Conservation (phyloP, 2,888 invertebrate genomes). For the Formica aserva region DNA sequence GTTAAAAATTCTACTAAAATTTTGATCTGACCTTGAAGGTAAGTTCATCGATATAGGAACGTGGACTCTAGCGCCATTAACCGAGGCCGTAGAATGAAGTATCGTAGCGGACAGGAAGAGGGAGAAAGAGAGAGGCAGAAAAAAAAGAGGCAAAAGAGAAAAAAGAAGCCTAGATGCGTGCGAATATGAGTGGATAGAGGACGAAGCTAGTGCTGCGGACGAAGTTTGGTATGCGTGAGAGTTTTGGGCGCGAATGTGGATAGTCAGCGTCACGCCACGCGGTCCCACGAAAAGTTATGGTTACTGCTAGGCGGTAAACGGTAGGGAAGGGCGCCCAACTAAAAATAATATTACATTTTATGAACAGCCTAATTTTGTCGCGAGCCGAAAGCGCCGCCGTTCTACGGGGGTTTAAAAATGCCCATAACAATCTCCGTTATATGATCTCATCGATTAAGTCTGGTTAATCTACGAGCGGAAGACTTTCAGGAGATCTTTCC, state of each 20-base stretch:
- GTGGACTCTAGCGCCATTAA: constrained; percentile 44
- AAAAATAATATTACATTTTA: constrained; percentile 84
- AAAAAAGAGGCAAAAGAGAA: constrained; percentile 58
- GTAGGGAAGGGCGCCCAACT: constrained; percentile 72
- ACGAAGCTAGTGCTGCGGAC: constrained; percentile 74
- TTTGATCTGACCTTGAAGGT: constrained; percentile 65
- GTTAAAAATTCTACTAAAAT: constrained; percentile 62
- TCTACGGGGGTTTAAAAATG: constrained; percentile 62
- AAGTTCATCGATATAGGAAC: constrained; percentile 53
- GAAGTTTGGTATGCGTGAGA: constrained; percentile 81
- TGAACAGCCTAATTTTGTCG: constrained; percentile 82
- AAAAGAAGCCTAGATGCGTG: constrained; percentile 58
- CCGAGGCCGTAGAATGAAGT: constrained; percentile 37
- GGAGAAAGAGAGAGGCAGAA: constrained; percentile 45
- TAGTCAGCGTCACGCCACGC: constrained; percentile 83
- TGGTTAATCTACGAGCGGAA: constrained; percentile 79
- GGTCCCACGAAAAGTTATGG: constrained; percentile 83
- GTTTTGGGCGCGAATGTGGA: constrained; percentile 76
- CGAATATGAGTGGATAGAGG: constrained; percentile 70
- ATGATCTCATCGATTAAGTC: constrained; percentile 71
- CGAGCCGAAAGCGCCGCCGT: constrained; percentile 61
- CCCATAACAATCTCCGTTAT: constrained; percentile 73
- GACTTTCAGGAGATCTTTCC: constrained; percentile 77
- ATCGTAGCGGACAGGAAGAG: constrained; percentile 33
- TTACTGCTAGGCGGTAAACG: constrained; percentile 78